Conservation (phyloP, 2,113 vertebrate species). For the Triplophysa dalaica region DNA sequence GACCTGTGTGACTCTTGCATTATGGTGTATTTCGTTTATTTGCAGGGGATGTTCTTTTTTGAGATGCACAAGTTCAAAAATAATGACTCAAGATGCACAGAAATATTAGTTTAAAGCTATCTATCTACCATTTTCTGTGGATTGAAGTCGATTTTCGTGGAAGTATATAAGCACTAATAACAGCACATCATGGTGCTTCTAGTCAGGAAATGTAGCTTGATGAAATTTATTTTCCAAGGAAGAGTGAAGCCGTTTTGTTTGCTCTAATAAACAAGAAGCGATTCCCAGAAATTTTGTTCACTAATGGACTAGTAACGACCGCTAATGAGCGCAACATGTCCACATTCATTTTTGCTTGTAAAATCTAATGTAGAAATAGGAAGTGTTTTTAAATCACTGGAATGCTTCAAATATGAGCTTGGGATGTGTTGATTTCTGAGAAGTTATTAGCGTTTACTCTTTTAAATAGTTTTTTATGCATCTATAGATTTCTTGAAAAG, state of each 20-base stretch:
- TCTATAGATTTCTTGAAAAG: background rate
- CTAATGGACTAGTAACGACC: slow-evolving; percentile 11
- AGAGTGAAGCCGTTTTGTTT: background rate
- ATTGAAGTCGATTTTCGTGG: background rate
- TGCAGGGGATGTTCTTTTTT: too few relatives aligned
- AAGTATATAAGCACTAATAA: background rate
- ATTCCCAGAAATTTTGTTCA: background rate
- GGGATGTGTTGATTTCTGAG: too few relatives aligned
- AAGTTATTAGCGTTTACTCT: too few relatives aligned
- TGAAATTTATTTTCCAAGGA: background rate
- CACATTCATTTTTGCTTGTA: background rate
- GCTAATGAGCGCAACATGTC: background rate
- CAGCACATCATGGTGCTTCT: background rate
- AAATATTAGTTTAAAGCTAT: too few relatives aligned
- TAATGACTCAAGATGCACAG: too few relatives aligned
- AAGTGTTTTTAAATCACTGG: background rate
- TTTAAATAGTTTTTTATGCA: too few relatives aligned
- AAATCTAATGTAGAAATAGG: slow-evolving; percentile 18
- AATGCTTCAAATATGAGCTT: too few relatives aligned
- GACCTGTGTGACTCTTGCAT: background rate
- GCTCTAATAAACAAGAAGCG: background rate
- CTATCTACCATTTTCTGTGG: background rate
- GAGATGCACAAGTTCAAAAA: too few relatives aligned
- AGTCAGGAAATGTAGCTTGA: background rate
- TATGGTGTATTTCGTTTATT: background rate